These are phyloP conservation scores for Brachyrhaphis roseni DNA, from an alignment of 2,797 vertebrate genomes.

Conservation along the genomic window DNA sequence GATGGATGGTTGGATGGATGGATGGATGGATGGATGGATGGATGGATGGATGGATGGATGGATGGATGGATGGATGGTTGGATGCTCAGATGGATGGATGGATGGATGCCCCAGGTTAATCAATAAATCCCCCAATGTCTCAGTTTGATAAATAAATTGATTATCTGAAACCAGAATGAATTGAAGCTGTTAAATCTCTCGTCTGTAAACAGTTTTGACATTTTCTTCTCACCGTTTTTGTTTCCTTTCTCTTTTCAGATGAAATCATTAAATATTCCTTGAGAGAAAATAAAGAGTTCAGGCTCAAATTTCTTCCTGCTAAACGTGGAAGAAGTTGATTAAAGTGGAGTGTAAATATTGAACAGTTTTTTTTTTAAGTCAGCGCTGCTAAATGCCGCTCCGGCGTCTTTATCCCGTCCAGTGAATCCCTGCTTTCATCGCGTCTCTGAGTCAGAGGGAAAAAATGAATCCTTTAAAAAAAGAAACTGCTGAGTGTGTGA, in stretches of 20 bases:
- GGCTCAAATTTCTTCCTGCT: background rate
- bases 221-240: background rate
- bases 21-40: background rate
- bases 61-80: background rate
- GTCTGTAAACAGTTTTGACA: too few relatives aligned
- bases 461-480: slow-evolving; percentile 2
- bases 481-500: slow-evolving; percentile 11
- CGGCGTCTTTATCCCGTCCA: background rate
- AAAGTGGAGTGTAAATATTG: slow-evolving; percentile 3
- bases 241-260: background rate
- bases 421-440: background rate
- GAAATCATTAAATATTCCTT: background rate
- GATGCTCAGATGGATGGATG: background rate
- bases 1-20: background rate
- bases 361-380: background rate
- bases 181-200: background rate
- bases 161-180: background rate
- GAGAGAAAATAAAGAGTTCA: background rate
- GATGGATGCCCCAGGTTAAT: background rate
- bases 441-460: background rate
- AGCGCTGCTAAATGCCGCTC: background rate
- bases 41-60: background rate
- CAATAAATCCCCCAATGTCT: background rate
- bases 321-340: background rate
- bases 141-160: background rate